Evolutionary conservation across 2,888 invertebrate genomes (phyloP).

Genomic region (Lordiphosa fenestrarum): DNA sequence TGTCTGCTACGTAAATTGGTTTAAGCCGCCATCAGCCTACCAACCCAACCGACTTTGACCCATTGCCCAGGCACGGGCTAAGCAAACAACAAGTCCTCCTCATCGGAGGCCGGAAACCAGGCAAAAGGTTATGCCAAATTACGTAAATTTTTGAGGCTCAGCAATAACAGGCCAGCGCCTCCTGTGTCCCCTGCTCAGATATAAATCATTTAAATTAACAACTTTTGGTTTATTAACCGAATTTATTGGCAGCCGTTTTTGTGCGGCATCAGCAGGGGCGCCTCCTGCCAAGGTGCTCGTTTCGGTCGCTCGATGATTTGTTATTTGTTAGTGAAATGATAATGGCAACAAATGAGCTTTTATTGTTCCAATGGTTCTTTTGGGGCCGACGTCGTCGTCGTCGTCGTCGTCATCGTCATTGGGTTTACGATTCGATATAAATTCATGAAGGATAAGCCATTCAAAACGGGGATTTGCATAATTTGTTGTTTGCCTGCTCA

Average conservation of each 20-base stretch:
- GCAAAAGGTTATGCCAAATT: conserved; percentile 61
- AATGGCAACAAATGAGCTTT: conserved; percentile 75
- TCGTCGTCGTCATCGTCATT: conserved; percentile 26
- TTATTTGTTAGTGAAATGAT: conserved; percentile 74
- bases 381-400: conserved; percentile 8
- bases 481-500: conserved; percentile 40
- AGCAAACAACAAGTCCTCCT: conserved; percentile 5
- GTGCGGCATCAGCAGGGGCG: conserved; percentile 65
- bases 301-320: conserved; percentile 60
- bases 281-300: conserved; percentile 47
- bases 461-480: conserved; percentile 65
- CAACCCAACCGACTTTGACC: conserved; percentile 47
- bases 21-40: conserved; percentile 49
- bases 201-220: conserved; percentile 79
- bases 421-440: conserved; percentile 64
- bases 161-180: conserved; percentile 42
- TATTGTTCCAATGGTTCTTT: conserved; percentile 58
- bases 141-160: conserved; percentile 72
- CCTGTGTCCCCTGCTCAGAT: conserved; percentile 32
- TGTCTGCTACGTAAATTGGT: conserved; percentile 74
- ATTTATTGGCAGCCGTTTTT: conserved; percentile 76
- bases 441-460: conserved; percentile 75
- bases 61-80: conserved; percentile 45
- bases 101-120: not conserved
- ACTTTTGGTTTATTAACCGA: conserved; percentile 78